Evolutionary conservation across 1,140 invertebrate genomes (phyloP).

Genomic region (Lordiphosa mommai): DNA sequence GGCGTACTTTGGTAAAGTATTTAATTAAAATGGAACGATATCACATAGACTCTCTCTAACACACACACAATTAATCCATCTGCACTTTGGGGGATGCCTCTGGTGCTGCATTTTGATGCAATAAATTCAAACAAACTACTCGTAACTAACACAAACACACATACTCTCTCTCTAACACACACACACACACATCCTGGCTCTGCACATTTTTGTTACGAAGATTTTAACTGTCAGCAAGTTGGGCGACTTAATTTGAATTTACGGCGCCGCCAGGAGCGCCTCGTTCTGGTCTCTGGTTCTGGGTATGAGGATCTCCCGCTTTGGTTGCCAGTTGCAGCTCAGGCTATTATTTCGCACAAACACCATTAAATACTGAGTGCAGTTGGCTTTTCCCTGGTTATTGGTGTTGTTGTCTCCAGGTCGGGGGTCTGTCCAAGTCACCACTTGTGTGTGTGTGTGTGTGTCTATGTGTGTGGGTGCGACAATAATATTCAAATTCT

Average conservation of each 20-base stretch:
- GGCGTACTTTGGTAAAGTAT: slow-evolving; percentile 36
- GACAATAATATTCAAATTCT: slow-evolving; percentile 77
- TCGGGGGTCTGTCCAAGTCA: slow-evolving; percentile 31
- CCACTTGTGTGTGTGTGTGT: slow-evolving; percentile 33
- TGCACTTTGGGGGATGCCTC: slow-evolving; percentile 51
- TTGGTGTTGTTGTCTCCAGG: slow-evolving; percentile 27
- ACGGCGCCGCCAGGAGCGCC: slow-evolving; percentile 63
- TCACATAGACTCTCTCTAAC: slow-evolving; percentile 16
- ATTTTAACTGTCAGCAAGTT: slow-evolving; percentile 78
- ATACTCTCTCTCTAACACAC: slow-evolving; percentile 2
- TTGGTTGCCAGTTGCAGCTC: slow-evolving; percentile 6
- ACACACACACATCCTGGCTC: slow-evolving; percentile 34
- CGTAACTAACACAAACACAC: slow-evolving; percentile 49
- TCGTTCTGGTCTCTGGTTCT: slow-evolving; percentile 12
- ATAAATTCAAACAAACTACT: slow-evolving; percentile 71
- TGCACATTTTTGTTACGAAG: slow-evolving; percentile 73
- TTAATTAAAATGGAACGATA: slow-evolving; percentile 65
- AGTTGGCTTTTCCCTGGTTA: slow-evolving; percentile 21
- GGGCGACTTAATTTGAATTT: slow-evolving; percentile 78
- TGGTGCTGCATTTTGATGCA: slow-evolving; percentile 50
- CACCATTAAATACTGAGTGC: slow-evolving; percentile 69
- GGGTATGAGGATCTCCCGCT: neutral
- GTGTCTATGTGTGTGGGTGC: slow-evolving; percentile 26
- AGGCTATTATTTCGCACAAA: slow-evolving; percentile 69
- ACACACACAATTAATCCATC: slow-evolving; percentile 60